Base-by-base conservation (phyloP, 2,888 invertebrate species). In the Laothoe populi region DNA sequence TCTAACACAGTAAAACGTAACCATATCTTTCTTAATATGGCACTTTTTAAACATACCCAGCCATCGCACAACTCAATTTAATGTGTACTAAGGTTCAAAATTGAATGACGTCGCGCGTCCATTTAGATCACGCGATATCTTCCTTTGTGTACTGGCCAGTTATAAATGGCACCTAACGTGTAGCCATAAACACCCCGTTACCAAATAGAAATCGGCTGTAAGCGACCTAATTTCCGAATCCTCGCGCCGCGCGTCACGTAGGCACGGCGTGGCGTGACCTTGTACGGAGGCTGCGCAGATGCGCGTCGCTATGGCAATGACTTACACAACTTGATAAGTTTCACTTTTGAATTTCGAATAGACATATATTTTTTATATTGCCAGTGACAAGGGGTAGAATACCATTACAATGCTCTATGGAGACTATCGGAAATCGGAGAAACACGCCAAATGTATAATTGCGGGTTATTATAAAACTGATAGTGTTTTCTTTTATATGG, bases 201-300 rank as follows among this genome's bases (percentile, higher is more conserved):
- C 31, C 16, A 16, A 53, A 46, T 23, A 19, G 31, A 21, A n/a
- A 46, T 16, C 46, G 46, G 21, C 21, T 16, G 26, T n/a, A 40
- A 26, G 35, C 40, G 60, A 57, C 61, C 61, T 26, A 57, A 61
- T 45, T n/a, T 57, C 35, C n/a, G 53, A 19, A 24, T 57, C 57
- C 42, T 45, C 42, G 57, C 53, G 42, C 44, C 53, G 57, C 64
- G 61, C 61, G 64, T 66, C 72, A 71, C 70, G 74, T 69, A 68
- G 66, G 59, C 65, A n/a, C 8, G 46, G 59, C 69, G 67, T 67
- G 67, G 58, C 13, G 62, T 66, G 69, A 64, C 75, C 75, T 75
- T 70, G 70, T 67, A 66, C 57, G 69, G 72, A 72, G 74, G 71
- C 69, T 73, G 73, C 64, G 63, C 68, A 60, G 45, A 35, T 60